Evolutionary conservation across 2,888 invertebrate species (phyloP), one percentile per base, ranked within the genome.

Genomic region (Chorisops tibialis): DNA sequence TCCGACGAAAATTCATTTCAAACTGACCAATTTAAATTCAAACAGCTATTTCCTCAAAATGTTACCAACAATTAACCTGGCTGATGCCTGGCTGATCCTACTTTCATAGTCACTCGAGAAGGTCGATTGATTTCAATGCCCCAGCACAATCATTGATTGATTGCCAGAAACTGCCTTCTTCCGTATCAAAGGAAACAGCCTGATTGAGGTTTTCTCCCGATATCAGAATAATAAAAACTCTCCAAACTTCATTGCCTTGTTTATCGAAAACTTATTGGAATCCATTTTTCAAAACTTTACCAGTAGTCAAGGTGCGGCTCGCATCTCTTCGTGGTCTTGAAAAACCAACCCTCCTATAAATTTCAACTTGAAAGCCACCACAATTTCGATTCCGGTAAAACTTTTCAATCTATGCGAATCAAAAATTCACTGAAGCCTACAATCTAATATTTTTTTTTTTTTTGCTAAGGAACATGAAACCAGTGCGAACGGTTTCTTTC

Each of bases 241-340:
- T 30, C 30, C 39, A 45, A 43, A 56, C 56, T 56, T 56, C 18
- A 30, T 21, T 43, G 35, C 9, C 43, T 56, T 56, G 56, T 37
- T 56, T 56, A 56, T 56, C 56, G 56, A n/a, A 9, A 56, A 56
- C 56, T 56, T 56, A 56, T 56, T 43, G 56, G 45, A 43, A 56
- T 24, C 30, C 56, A 56, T 56, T 56, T 45, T 56, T 56, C 56
- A 56, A 56, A 12, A 16, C 30, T 30, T 30, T 9, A 30, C 5
- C 30, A 30, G 30, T 30, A 30, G 30, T 5, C 9, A 30, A 16
- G 14, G 18, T n/a, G n/a, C n/a, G n/a, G n/a, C n/a, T n/a, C n/a
- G n/a, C n/a, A 50, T 14, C n/a, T 56, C 41, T 39, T 30, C 11
- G 4, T 5, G 54, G 56, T 22, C 45, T 18, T 11, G 30, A 18